Conservation (phyloP, 2,113 vertebrate genomes). For the Apodemus speciosus region DNA sequence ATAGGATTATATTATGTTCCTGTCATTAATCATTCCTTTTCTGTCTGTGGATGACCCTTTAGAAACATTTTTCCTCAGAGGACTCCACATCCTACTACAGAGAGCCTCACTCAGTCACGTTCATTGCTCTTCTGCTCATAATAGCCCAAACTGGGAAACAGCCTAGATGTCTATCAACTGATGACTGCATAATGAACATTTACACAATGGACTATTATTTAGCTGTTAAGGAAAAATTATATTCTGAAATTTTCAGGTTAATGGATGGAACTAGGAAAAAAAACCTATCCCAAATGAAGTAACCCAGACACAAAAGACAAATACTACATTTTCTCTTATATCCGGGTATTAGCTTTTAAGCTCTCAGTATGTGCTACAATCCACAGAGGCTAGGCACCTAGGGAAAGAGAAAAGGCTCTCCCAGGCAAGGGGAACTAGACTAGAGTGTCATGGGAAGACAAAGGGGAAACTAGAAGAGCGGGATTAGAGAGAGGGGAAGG, state of each 20-base stretch:
- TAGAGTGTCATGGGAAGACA: too few species aligned
- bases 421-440: not conserved
- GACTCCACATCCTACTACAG: not conserved
- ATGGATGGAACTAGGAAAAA: not conserved
- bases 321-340: not conserved
- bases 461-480: not conserved
- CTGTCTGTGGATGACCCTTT: not conserved
- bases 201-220: not conserved
- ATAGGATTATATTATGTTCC: not conserved
- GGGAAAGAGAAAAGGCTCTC: not conserved
- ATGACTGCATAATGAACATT: not conserved
- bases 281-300: not conserved
- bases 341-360: not conserved
- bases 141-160: not conserved
- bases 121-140: not conserved
- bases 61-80: slow-evolving; percentile 12
- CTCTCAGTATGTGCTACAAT: not conserved
- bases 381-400: not conserved
- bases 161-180: not conserved
- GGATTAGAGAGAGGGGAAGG: not conserved
- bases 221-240: not conserved
- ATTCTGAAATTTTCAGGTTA: not conserved
- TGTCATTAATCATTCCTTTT: slow-evolving; percentile 22
- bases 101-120: not conserved
- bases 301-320: not conserved